Base-by-base conservation (phyloP, 2,113 vertebrate species). In the Crotophaga sulcirostris region DNA sequence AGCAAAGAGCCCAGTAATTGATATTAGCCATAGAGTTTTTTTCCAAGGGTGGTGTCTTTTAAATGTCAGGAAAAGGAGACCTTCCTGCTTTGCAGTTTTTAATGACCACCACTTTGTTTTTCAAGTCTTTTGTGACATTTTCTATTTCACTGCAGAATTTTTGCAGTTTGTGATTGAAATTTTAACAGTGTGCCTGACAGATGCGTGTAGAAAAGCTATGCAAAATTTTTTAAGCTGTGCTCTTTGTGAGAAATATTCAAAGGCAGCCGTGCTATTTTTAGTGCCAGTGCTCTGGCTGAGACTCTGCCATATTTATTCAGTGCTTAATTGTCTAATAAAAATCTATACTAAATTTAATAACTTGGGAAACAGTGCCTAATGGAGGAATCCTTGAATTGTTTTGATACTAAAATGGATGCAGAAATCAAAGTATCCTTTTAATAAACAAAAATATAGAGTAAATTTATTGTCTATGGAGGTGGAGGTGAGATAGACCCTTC, bases 11-110 rank as follows among this genome's bases (percentile, higher is more conserved):
- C 38, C 40, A 19, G 44, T 40, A 54, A 83, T 47, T 75, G 85
- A 69, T 54, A 70, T 29, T 44, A 67, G 70, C 8, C 11, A 58
- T n/a, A 44, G 42, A 9, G 3, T 3, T 62, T 97, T 94, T 96
- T 96, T 93, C 84, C 93, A 8, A 75, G 94, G 95, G 95, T 96
- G 93, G 82, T 94, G 96, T 87, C 93, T 93, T 97, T 84, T 96
- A 97, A 97, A 97, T 97, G 87, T 96, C 97, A 97, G 98, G 97
- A 98, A 97, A 96, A 97, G 96, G 96, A 96, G 89, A 96, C 94
- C 94, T 97, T 98, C 97, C 97, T 97, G 96, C 96, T 96, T 94
- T 82, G n/a, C 97, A 92, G 95, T 90, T 96, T 84, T 90, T 56
- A 87, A 93, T 86, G 76, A 68, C 91, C 58, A 17, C 33, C 3